A percentile compares a stretch with the other conserved stretches of the same genome.
Evolutionary conservation across 2,888 invertebrate genomes (phyloP).

Genomic region (Sarcophaga carnaria): DNA sequence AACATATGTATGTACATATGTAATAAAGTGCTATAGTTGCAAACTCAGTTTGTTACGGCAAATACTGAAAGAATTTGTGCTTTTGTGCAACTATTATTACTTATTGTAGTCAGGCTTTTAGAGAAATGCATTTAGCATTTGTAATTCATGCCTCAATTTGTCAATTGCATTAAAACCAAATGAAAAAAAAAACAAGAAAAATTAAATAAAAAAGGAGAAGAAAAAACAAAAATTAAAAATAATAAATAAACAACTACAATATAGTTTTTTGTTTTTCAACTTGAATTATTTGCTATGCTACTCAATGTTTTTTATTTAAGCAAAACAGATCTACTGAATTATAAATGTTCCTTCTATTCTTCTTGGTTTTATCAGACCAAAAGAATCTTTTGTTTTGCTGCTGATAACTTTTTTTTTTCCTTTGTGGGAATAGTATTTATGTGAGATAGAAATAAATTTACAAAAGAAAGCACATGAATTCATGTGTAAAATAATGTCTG

Average conservation of each 20-base stretch:
- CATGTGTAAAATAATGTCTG: constrained; percentile 71
- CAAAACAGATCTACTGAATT: constrained; percentile 55
- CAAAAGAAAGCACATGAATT: constrained; percentile 71
- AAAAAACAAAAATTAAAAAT: constrained; percentile 8
- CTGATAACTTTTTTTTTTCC: constrained; percentile 6
- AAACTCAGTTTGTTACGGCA: constrained; percentile 17
- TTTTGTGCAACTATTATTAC: not conserved
- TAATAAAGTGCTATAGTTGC: constrained; percentile 40
- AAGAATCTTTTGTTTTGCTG: constrained; percentile 31
- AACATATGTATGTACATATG: not conserved
- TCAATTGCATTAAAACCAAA: constrained; percentile 52
- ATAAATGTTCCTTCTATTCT: constrained; percentile 45
- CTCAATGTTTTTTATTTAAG: constrained; percentile 35
- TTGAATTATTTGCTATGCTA: constrained; percentile 56
- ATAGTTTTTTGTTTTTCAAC: constrained; percentile 35
- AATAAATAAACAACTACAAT: constrained; percentile 32
- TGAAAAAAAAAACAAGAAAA: not conserved
- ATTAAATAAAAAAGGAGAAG: not conserved
- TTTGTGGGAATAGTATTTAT: constrained; percentile 35
- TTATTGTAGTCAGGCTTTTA: not conserved
- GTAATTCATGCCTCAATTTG: constrained; percentile 55
- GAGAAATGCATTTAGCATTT: constrained; percentile 28
- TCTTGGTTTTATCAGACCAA: constrained; percentile 23
- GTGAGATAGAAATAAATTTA: constrained; percentile 63
- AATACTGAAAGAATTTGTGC: constrained; percentile 14